Percentiles rank a stretch among this genome's conserved stretches.
Conservation (phyloP, 2,113 vertebrate species). For the Acanthisitta chloris region DNA sequence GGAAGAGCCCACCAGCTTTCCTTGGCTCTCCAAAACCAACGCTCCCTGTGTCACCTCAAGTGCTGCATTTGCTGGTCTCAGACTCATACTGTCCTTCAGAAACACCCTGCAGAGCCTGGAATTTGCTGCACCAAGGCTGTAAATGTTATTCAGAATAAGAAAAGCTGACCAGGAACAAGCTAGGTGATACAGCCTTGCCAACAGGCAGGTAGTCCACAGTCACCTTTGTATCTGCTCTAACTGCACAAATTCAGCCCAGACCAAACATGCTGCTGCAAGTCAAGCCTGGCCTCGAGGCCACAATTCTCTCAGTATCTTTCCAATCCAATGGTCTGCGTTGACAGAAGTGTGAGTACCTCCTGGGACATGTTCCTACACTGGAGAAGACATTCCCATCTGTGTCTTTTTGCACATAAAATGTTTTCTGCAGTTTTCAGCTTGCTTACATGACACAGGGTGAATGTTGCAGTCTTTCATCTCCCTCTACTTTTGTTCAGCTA, state of each 20-base stretch:
- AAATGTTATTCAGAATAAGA: background rate
- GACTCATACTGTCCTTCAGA: background rate
- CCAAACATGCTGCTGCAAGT: background rate
- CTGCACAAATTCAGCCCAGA: background rate
- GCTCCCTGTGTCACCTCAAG: background rate
- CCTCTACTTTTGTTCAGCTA: background rate
- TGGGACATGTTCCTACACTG: background rate
- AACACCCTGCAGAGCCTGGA: background rate
- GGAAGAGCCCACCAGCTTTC: background rate
- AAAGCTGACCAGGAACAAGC: background rate
- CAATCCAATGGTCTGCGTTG: background rate
- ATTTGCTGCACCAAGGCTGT: background rate
- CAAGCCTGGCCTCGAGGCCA: background rate
- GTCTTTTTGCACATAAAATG: background rate
- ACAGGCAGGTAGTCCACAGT: background rate
- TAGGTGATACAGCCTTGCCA: background rate
- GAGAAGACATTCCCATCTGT: background rate
- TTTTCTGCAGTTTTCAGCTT: background rate
- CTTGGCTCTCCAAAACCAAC: background rate
- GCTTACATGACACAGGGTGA: background rate
- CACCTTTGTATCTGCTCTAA: background rate
- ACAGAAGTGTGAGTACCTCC: background rate
- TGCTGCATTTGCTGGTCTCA: background rate
- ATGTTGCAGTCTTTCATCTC: background rate
- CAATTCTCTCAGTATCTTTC: background rate